Conservation (phyloP, 2,888 invertebrate species). For the Dolichopus griseipennis region DNA sequence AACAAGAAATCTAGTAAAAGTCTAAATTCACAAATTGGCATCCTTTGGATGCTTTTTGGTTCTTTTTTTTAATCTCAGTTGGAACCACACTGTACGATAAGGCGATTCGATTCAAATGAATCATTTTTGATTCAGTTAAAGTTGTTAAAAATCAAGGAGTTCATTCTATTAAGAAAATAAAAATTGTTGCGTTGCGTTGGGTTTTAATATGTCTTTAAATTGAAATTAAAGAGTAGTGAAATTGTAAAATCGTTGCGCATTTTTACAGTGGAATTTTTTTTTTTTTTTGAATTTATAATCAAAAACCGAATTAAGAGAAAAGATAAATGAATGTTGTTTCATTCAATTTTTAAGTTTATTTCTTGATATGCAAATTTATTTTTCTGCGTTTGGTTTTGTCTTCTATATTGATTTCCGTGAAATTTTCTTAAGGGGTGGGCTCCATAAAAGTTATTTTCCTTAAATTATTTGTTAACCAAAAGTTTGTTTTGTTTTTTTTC, state of each 20-base stretch:
- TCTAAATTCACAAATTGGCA: not conserved
- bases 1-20: not conserved
- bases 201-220: too few relatives aligned
- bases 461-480: not conserved
- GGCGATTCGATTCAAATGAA: not conserved
- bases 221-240: too few relatives aligned
- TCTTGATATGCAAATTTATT: conserved; percentile 1
- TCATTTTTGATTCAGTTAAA: not conserved
- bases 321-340: not conserved
- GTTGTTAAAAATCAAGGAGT: too few relatives aligned
- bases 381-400: not conserved
- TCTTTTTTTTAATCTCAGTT: not conserved
- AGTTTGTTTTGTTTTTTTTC: too few relatives aligned
- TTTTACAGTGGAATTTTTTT: too few relatives aligned
- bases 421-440: not conserved
- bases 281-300: too few relatives aligned
- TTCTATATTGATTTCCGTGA: not conserved
- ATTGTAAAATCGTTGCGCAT: too few relatives aligned
- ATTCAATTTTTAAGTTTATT: too few relatives aligned
- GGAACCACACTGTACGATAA: not conserved
- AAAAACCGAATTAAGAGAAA: not conserved
- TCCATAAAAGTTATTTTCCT: not conserved
- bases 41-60: too few relatives aligned
- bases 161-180: too few relatives aligned
- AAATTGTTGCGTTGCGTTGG: too few relatives aligned